Evolutionary conservation across 1,140 invertebrate genomes (phyloP), one percentile per base, ranked within the genome.

Genomic region (Fopius arisanus): DNA sequence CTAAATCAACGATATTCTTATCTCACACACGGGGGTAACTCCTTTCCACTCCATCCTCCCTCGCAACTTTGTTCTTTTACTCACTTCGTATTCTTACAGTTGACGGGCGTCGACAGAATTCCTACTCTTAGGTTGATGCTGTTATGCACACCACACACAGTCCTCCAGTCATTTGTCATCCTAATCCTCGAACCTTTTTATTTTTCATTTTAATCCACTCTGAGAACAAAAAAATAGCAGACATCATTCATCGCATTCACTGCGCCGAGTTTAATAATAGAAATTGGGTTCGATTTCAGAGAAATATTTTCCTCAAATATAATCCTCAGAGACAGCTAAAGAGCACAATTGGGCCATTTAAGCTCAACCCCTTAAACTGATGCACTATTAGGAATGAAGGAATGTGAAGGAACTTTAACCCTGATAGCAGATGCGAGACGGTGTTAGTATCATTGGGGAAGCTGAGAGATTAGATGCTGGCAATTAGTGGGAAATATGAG

Each of bases 401-500:
- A 51, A 12, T 59, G 54, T 26, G 19, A 23, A 28, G 54, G 2
- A 59, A 74, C 43, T 75, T 66, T 75, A 77, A 78, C 75, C 78
- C 75, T 70, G 75, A 77, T 77, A 78, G 77, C 68, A 69, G 71
- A 76, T 76, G 66, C 66, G 65, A 67, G 63, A 19, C 73, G 31
- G 43, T 73, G 33, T 26, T 63, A 33, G 59, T 41, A 65, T 72
- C 51, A 73, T 73, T 67, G 67, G 73, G 59, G 63, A 51, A 10
- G 14, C 33, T 31, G 54, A 48, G 63, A 77, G 77, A 79, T 78
- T 78, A 79, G 75, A 79, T 72, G 73, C 68, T 59, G 71, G 75
- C 69, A 78, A 79, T 79, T 79, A 79, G 78, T 65, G 67, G 70
- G 73, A 78, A 79, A 62, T 37, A 28, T 63, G 69, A 63, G 69